Evolutionary conservation across 2,888 invertebrate genomes (phyloP).

Genomic region (Luperina nickerlii): DNA sequence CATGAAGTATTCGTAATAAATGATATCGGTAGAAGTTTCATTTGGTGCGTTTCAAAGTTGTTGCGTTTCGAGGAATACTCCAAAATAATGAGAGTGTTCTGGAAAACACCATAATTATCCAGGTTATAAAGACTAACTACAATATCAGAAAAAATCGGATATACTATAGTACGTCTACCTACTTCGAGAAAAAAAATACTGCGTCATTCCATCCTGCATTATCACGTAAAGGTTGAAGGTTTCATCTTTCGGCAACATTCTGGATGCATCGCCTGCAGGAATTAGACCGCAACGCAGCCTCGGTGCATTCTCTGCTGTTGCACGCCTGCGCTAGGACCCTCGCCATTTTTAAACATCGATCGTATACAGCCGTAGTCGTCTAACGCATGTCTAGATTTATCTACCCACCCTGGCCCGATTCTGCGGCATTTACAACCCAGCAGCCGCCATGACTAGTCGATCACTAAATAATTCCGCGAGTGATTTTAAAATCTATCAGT

Average conservation of each 20-base stretch:
- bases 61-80: too few relatives aligned
- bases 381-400: conserved; percentile 19
- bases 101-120: too few relatives aligned
- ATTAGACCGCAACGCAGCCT: conserved; percentile 18
- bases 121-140: background rate
- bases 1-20: too few relatives aligned
- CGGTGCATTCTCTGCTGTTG: background rate
- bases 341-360: conserved; percentile 23
- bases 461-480: background rate
- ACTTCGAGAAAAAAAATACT: background rate
- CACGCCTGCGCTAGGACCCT: conserved; percentile 37
- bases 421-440: background rate
- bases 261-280: background rate
- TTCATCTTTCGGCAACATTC: background rate
- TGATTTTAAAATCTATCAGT: background rate
- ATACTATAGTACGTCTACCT: background rate
- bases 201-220: background rate
- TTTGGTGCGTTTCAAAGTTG: too few relatives aligned
- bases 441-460: background rate
- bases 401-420: background rate
- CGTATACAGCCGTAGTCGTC: background rate
- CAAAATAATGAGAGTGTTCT: background rate
- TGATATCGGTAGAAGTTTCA: too few relatives aligned
- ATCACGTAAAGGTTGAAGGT: background rate
- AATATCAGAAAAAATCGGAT: too few relatives aligned